Percentiles rank a stretch among this genome's conserved stretches.
phyloP scores from a whole-genome alignment of 2,113 vertebrate genomes.

The Albula glossodonta region DNA sequence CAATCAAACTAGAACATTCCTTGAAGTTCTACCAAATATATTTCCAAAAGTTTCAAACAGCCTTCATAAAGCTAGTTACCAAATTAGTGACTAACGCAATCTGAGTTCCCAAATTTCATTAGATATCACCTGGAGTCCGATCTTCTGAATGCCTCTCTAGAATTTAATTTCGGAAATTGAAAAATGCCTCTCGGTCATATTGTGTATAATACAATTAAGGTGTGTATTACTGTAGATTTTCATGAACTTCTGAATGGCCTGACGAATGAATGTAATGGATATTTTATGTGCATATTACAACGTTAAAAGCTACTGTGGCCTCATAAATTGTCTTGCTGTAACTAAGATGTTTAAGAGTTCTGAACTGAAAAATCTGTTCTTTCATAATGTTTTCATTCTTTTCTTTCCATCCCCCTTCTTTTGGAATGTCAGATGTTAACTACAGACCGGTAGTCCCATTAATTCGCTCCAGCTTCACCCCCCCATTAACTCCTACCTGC shows the following conservation, averaged over 20 bases:
- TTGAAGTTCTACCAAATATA: neutral
- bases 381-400: no score
- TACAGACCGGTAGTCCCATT: neutral
- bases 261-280: neutral
- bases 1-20: no score
- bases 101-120: neutral
- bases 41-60: neutral
- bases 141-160: neutral
- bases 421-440: no score
- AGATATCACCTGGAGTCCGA: neutral
- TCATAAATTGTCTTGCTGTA: no score
- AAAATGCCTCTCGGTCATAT: neutral
- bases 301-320: neutral
- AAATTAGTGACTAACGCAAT: neutral
- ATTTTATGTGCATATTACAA: neutral
- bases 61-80: neutral
- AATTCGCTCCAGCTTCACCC: neutral
- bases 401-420: no score
- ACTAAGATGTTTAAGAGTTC: no score
- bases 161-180: neutral
- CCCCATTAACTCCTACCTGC: neutral
- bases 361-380: no score
- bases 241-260: neutral
- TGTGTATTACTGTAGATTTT: neutral
- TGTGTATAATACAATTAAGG: slow-evolving; percentile 14